Evolutionary conservation across 2,113 vertebrate genomes (phyloP), one percentile per base, ranked within the genome.

Genomic region (Lophochroa leadbeateri): DNA sequence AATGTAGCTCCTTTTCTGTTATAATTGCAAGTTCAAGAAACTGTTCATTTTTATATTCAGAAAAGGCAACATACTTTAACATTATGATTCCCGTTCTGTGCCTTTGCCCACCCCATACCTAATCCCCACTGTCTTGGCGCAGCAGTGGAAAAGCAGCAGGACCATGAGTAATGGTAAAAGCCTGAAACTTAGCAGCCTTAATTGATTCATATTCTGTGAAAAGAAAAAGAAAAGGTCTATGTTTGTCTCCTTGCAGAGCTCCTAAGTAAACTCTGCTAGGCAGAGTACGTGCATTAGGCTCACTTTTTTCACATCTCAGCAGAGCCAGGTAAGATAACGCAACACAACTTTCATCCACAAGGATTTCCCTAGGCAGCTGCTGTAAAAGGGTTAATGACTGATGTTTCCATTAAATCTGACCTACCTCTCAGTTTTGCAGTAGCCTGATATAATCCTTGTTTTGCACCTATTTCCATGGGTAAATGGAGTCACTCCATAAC

Each of bases 381-480:
- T 90, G 85, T 61, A 90, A 97, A 98, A 98, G 98, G 97, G 97
- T 98, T 98, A 98, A 98, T 87, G 92, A 90, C 96, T 95, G 95
- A 96, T 97, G 86, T 90, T 97, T 97, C 97, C 97, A 98, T 97
- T 97, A 97, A 96, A 95, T 90, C 92, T 96, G 94, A 97, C 97
- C 97, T 87, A 79, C 93, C 97, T 97, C 97, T 95, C 96, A 93
- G 96, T 95, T 97, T 90, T 74, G 85, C 95, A 63, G 88, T 47
- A 91, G 94, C 91, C 91, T 69, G 86, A 95, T 60, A 86, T 70
- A 90, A 97, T 86, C 94, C 94, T 78, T 70, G 94, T 77, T 97
- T 93, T 94, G 96, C 91, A 85, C 86, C 93, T 95, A 96, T 96
- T 95, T 97, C 90, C 96, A 82, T 65, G 96, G 97, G 89, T 95